A percentile compares a stretch with the other conserved stretches of the same genome.
Conservation (phyloP, 2,113 vertebrate genomes). For the Sebastes fasciatus region DNA sequence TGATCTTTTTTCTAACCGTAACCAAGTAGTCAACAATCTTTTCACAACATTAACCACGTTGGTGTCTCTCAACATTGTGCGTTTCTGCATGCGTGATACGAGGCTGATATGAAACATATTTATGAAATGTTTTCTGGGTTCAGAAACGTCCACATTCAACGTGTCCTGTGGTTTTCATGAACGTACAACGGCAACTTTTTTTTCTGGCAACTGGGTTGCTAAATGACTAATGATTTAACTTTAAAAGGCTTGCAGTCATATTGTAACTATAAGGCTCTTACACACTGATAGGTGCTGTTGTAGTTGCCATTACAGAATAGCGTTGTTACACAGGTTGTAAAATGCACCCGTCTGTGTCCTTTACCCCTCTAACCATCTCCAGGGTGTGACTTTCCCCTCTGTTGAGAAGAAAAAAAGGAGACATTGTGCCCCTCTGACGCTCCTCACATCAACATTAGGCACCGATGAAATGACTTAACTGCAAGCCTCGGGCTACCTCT, state of each 20-base stretch:
- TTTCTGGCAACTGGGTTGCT: no score
- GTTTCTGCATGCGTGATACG: no score
- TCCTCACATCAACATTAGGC: conserved; percentile 34
- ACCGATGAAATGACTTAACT: conserved; percentile 43
- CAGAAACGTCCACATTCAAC: no score
- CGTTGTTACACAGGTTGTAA: conserved; percentile 17
- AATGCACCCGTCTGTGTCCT: conserved; percentile 4
- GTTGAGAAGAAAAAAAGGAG: conserved; percentile 26
- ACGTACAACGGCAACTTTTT: no score
- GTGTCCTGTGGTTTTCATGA: no score
- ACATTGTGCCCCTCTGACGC: conserved; percentile 30
- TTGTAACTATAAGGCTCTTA: conserved; percentile 14
- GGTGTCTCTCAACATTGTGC: no score
- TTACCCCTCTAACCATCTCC: conserved; percentile 18
- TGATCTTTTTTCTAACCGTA: no score
- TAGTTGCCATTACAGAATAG: conserved; percentile 1
- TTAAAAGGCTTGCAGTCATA: conserved; percentile 1
- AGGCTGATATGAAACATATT: no score
- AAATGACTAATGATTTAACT: not conserved
- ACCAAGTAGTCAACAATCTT: no score
- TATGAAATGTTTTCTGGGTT: no score
- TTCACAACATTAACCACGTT: no score
- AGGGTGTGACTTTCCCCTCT: not conserved
- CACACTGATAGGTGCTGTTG: conserved; percentile 1
- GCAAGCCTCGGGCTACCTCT: conserved; percentile 37